A percentile compares a stretch with the other conserved stretches of the same genome.
These are phyloP conservation scores for Cybosia mesomella DNA, from an alignment of 2,888 invertebrate species.

Conservation along the genomic window DNA sequence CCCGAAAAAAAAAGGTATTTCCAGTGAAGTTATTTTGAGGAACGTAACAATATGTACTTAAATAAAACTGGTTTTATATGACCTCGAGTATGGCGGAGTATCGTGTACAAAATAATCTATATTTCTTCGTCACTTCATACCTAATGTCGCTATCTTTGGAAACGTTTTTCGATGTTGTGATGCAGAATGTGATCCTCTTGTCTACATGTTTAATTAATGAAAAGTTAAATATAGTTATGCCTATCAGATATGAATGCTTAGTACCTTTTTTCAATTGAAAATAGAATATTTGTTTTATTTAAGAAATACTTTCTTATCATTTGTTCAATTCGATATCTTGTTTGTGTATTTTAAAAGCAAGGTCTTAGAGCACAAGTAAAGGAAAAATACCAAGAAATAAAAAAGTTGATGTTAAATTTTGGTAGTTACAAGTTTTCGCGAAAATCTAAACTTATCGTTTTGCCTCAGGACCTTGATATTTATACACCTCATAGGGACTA, in stretches of 20 bases:
- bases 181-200: neutral
- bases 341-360: neutral
- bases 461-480: no score
- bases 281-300: neutral
- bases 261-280: neutral
- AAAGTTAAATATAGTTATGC: neutral
- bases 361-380: no score
- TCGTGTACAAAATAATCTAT: neutral
- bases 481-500: no score
- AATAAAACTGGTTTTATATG: neutral
- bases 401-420: no score
- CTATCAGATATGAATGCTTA: neutral
- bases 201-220: constrained; percentile 1
- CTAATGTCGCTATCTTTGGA: neutral
- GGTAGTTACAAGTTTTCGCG: no score
- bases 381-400: no score
- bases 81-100: neutral
- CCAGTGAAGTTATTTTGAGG: neutral
- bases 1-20: no score
- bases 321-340: neutral
- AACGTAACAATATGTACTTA: neutral
- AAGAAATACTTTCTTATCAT: neutral
- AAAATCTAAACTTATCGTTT: no score
- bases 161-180: constrained; percentile 2
- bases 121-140: neutral